Evolutionary conservation across 2,797 vertebrate genomes (phyloP), one percentile per base, ranked within the genome.

Genomic region (Pangasius larnaudii): DNA sequence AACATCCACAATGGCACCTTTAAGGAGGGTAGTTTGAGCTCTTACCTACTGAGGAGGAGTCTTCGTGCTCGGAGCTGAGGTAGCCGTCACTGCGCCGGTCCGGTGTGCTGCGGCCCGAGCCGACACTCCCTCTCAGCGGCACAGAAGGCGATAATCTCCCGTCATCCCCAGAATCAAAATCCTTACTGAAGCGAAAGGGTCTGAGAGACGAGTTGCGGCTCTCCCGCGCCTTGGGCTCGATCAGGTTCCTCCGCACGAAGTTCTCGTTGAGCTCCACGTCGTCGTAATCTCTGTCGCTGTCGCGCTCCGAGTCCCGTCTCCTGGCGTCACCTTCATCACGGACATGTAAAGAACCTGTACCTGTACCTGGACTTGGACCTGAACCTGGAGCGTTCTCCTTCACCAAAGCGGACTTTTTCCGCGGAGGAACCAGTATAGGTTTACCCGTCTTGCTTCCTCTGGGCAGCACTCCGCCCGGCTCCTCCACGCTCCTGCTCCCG

Each of bases 51-150:
- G 96, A 98, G 9, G 96, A 97, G 79, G 93, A 95, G 93, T 96
- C 96, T 18, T 98, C 98, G 22, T 96, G 97, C 93, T 98, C 98
- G 0, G 98, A 98, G 95, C 97, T 98, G 94, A 96, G 91, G 94
- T 95, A 95, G 22, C 97, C 97, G 78, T 97, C 97, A 61, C 97
- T 97, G 90, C 95, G 95, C 91, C 95, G 90, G 86, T 98, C 98
- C 0, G 97, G 97, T 39, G 97, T 97, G 94, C 98, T 97, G 94
- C 92, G 94, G 7, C 96, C 91, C 14, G 96, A 96, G 33, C 94
- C 94, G 1, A 92, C 92, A 5, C 94, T 94, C 19, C 94, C 71
- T 24, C 92, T 91, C 33, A 92, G 90, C 80, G 89, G 72, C 84
- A 93, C 88, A 77, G 92, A 95, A 67, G 96, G 95, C 5, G 96